Conservation (phyloP, 2,797 vertebrate genomes). For the Diglossa cyanea region DNA sequence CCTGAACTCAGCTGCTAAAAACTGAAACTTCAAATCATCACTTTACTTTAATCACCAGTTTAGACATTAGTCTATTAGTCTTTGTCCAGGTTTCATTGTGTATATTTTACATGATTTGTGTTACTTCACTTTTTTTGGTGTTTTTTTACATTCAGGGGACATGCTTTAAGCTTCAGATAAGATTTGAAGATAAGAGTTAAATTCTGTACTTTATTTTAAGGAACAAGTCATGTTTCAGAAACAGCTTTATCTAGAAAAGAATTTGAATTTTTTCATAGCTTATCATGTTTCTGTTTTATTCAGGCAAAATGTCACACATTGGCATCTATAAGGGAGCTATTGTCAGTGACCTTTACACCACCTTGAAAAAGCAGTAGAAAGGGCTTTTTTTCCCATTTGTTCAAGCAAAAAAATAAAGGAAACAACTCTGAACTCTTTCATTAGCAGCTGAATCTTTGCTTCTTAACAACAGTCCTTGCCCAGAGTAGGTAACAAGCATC, state of each 20-base stretch:
- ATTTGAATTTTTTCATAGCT: constrained; percentile 37
- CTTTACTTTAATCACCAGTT: neutral
- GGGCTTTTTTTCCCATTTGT: neutral
- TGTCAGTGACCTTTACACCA: constrained; percentile 70
- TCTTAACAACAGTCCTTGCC: neutral
- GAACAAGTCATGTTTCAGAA: constrained; percentile 27
- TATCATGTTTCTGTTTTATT: constrained; percentile 59
- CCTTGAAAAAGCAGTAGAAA: constrained; percentile 49
- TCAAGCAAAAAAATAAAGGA: constrained; percentile 1
- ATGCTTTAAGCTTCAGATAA: neutral
- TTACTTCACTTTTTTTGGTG: neutral
- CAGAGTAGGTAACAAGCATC: neutral
- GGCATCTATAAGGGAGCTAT: constrained; percentile 57
- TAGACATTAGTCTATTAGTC: neutral
- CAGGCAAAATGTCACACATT: constrained; percentile 69
- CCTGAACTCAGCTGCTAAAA: neutral
- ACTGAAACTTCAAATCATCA: neutral
- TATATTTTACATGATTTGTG: neutral
- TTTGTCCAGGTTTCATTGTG: neutral
- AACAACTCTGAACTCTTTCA: neutral
- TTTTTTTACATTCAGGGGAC: neutral
- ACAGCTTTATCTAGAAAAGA: constrained; percentile 62
- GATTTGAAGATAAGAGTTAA: constrained; percentile 29
- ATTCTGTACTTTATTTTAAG: constrained; percentile 6
- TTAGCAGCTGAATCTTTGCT: neutral